A percentile compares a stretch with the other conserved stretches of the same genome.
Evolutionary conservation across 1,140 invertebrate genomes (phyloP).

Genomic region (Diachasmimorpha longicaudata): DNA sequence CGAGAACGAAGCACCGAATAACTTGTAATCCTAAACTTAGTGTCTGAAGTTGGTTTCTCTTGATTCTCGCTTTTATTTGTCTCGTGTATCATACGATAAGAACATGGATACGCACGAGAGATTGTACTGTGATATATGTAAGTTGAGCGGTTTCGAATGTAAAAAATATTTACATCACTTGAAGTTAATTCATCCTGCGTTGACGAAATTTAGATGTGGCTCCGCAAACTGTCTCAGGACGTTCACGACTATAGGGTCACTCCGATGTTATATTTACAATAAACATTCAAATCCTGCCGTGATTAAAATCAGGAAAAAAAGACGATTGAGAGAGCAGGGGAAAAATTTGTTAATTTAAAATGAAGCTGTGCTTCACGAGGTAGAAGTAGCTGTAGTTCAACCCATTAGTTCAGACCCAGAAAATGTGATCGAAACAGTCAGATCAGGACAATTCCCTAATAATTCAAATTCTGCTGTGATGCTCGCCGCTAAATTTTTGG

Average conservation of each 20-base stretch:
- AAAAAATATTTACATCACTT: background rate
- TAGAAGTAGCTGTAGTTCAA: too few relatives aligned
- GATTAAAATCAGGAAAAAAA: too few relatives aligned
- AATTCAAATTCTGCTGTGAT: background rate
- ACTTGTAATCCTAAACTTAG: background rate
- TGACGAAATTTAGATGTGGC: background rate
- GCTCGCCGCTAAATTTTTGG: conserved; percentile 20
- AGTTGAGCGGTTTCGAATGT: background rate
- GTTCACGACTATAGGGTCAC: background rate
- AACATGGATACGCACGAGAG: background rate
- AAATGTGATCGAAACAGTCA: too few relatives aligned
- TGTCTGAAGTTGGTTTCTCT: background rate
- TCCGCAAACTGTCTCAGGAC: background rate
- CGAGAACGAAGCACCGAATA: background rate
- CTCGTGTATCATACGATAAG: background rate
- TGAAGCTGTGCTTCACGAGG: too few relatives aligned
- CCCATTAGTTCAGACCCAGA: too few relatives aligned
- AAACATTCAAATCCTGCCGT: background rate
- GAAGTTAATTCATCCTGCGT: background rate
- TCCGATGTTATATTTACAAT: background rate
- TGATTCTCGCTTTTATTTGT: background rate
- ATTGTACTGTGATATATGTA: background rate
- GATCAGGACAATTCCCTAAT: too few relatives aligned
- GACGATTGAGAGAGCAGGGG: too few relatives aligned
- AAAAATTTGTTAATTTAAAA: too few relatives aligned